These are phyloP conservation scores for Aptenodytes forsteri DNA, from an alignment of 2,113 vertebrate genomes.

Conservation along the genomic window DNA sequence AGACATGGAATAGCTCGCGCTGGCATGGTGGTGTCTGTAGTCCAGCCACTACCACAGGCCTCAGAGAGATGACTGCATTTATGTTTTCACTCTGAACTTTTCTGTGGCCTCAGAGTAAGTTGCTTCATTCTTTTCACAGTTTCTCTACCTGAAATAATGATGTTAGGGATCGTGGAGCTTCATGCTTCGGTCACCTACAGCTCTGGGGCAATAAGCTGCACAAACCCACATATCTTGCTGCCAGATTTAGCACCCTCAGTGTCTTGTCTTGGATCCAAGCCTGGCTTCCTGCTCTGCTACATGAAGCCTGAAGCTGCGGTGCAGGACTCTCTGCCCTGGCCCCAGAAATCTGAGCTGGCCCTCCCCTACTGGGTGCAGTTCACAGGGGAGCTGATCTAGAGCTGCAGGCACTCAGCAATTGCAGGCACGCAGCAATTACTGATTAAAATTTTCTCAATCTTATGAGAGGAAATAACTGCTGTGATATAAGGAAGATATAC, in stretches of 20 bases:
- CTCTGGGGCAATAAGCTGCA: background rate
- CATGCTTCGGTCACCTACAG: background rate
- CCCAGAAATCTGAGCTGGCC: background rate
- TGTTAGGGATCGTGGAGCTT: background rate
- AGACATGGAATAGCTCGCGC: background rate
- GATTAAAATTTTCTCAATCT: background rate
- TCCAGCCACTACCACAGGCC: background rate
- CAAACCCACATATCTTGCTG: background rate
- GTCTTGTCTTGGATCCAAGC: background rate
- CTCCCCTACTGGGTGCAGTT: accelerated
- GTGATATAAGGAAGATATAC: background rate
- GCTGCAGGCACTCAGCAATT: background rate
- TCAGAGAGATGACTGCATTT: background rate
- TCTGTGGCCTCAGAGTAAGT: background rate
- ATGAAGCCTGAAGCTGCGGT: background rate
- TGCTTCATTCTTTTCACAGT: background rate
- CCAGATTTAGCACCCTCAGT: background rate
- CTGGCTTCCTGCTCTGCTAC: background rate
- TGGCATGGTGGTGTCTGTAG: background rate
- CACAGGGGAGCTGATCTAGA: background rate
- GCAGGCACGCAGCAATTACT: background rate
- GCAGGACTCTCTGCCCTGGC: background rate
- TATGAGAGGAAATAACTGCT: background rate
- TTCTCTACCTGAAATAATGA: background rate
- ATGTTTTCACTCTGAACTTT: background rate